Evolutionary conservation across 2,888 invertebrate genomes (phyloP), one percentile per base, ranked within the genome.

Genomic region (Prosapia bicincta): DNA sequence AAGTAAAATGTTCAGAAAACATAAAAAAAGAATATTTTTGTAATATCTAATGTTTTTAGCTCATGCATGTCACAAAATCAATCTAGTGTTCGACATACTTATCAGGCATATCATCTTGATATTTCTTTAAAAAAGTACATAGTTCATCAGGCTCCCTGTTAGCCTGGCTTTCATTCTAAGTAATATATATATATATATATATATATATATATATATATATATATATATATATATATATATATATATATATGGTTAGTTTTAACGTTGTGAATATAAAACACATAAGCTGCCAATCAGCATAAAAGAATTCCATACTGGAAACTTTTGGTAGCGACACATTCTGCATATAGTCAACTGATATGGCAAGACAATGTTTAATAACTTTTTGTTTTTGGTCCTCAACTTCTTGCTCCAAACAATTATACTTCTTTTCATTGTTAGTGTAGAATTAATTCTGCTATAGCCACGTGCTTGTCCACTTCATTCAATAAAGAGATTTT

Each of bases 261-360:
- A 2, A 38, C 15, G 38, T 38, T 15, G 71, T 81, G 80, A 71
- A 78, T 77, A 73, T 54, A 73, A 74, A 77, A 73, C n/a, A 78
- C 70, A 71, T 70, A 30, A 43, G 72, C 78, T 13, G 77, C 77
- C 24, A 78, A 38, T 68, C 81, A 77, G 20, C 79, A 77, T 79
- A 80, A 70, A 74, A 77, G 28, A 75, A 71, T 78, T 79, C 74
- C 66, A 81, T 81, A 24, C 80, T 82, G 26, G 82, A 81, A 20
- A 82, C 70, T 69, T 80, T 81, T 13, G 81, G 82, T 24, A 82
- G 69, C 9, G 79, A 67, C 70, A 80, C 30, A 69, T 81, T 80
- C 74, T 80, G 79, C 76, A 82, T 80, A 65, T 80, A 81, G 73
- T 82, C 82, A 30, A 83, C 83, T 20, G 80, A 81, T 32, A 83